These are phyloP conservation scores for Drosophila nigritarsus DNA, from an alignment of 2,888 invertebrate genomes.

Conservation along the genomic window DNA sequence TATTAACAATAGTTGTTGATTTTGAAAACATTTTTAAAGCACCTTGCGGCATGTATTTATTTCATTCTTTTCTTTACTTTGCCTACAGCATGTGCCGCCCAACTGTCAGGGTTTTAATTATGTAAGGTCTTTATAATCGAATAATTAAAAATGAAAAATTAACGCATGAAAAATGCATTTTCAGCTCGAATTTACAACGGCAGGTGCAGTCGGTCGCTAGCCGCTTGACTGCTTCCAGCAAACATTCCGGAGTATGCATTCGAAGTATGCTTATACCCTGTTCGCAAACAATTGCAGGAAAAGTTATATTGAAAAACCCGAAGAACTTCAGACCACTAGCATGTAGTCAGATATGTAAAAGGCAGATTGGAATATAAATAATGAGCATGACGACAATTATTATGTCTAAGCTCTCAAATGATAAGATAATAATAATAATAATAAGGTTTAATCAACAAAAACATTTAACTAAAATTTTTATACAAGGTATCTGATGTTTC, in stretches of 20 bases:
- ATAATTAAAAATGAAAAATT: constrained; percentile 79
- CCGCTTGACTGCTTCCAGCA: constrained; percentile 29
- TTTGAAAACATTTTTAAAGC: constrained; percentile 33
- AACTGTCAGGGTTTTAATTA: constrained; percentile 67
- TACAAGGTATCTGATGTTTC: constrained; percentile 2
- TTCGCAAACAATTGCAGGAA: neutral
- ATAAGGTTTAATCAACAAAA: neutral
- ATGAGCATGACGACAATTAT: neutral
- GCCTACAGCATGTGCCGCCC: constrained; percentile 45
- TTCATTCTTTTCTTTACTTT: neutral
- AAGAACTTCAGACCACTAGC: neutral
- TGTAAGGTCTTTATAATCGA: constrained; percentile 80
- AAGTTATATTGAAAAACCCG: neutral
- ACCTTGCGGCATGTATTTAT: neutral
- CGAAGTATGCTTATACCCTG: constrained; percentile 15
- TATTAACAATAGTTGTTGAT: constrained; percentile 29
- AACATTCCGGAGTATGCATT: constrained; percentile 11
- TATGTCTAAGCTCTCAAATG: neutral
- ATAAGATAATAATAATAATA: neutral
- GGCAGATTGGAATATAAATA: neutral
- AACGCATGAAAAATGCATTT: constrained; percentile 80
- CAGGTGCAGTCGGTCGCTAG: constrained; percentile 35
- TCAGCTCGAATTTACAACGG: constrained; percentile 68
- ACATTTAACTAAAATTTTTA: neutral
- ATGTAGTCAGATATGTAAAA: neutral